Percentiles rank a stretch among this genome's conserved stretches.
phyloP scores from a whole-genome alignment of 64 coral and sea anemone species.

The Pocillopora damicornis region DNA sequence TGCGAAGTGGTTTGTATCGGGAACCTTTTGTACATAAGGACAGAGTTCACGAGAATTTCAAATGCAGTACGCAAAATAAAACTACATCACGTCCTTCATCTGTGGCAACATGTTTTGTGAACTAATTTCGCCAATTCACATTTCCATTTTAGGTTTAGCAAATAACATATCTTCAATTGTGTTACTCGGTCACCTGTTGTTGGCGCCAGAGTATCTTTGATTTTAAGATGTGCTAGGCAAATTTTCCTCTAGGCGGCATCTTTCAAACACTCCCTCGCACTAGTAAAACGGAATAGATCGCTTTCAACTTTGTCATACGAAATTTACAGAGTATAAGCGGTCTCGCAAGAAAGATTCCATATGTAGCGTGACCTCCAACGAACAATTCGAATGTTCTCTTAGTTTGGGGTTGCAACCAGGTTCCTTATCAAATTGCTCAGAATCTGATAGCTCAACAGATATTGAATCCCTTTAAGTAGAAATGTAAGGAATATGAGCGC shows the following conservation, averaged over 20 bases:
- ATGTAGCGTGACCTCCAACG: neutral
- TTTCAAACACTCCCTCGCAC: neutral
- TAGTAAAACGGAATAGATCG: neutral
- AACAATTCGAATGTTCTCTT: too few species aligned
- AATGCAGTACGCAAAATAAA: conserved; percentile 3
- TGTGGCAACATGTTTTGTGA: neutral
- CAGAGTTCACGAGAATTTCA: neutral
- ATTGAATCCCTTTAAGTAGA: too few species aligned
- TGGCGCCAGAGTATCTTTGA: neutral
- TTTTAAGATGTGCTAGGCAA: neutral
- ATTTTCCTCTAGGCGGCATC: neutral
- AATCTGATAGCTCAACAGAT: neutral
- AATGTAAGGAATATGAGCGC: too few species aligned
- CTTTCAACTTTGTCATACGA: neutral
- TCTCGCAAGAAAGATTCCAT: neutral
- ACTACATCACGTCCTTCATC: neutral
- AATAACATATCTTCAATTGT: conserved; percentile 2
- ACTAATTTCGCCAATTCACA: neutral
- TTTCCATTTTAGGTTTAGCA: neutral
- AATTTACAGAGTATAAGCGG: neutral
- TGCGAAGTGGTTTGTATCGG: neutral
- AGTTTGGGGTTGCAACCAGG: neutral
- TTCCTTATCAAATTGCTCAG: neutral
- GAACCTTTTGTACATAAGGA: neutral
- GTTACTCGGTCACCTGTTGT: neutral